Evolutionary conservation across 2,113 vertebrate species (phyloP).

Genomic region (Barnardius zonarius): DNA sequence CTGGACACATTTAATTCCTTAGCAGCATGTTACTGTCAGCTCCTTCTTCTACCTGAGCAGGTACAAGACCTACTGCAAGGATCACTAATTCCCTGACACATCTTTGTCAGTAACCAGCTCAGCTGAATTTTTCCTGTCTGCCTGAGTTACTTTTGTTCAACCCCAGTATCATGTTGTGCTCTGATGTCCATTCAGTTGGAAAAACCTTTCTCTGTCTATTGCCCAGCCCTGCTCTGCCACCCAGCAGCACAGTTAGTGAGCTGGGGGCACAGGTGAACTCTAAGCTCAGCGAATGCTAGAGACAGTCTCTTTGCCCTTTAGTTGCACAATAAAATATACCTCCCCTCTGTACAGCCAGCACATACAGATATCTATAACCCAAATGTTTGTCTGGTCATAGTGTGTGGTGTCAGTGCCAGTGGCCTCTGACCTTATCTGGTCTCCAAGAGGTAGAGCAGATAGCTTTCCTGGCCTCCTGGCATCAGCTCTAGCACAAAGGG

Average conservation of each 20-base stretch:
- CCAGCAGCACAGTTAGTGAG: neutral
- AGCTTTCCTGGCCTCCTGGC: neutral
- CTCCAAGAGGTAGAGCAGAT: neutral
- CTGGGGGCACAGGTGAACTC: neutral
- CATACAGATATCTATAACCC: neutral
- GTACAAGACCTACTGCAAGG: neutral
- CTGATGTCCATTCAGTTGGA: neutral
- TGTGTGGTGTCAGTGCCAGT: neutral
- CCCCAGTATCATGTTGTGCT: neutral
- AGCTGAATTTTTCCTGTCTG: neutral
- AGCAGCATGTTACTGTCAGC: neutral
- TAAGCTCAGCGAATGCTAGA: neutral
- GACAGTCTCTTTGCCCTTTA: neutral
- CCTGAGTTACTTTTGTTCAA: neutral
- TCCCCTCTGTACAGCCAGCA: neutral
- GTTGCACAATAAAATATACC: neutral
- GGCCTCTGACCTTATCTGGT: neutral
- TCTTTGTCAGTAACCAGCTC: neutral
- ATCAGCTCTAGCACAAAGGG: neutral
- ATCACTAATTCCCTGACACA: neutral
- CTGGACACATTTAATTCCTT: neutral
- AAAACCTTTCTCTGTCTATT: neutral
- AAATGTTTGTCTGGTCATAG: neutral
- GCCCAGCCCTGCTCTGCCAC: neutral
- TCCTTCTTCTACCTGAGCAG: neutral